Base-by-base conservation (phyloP, 1,140 invertebrate species). In the Drosophila bipectinata region DNA sequence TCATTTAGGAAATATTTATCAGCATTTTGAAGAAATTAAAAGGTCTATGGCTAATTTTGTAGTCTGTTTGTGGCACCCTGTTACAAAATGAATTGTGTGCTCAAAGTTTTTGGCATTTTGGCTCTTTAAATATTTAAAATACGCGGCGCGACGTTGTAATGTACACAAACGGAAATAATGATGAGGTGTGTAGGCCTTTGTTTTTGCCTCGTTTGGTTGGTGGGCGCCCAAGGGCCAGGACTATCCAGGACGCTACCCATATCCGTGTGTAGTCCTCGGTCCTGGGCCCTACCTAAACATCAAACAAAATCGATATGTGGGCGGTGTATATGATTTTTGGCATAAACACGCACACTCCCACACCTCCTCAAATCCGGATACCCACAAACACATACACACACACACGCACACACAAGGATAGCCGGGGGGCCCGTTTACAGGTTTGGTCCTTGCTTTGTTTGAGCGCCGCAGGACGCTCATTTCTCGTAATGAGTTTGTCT, bases 401-500 rank as follows among this genome's bases (percentile, higher is more conserved):
- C 15, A 15, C 41, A 9, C 47, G 48, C 49, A 64, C 34, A 66
- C 62, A 72, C 64, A 66, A 68, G 75, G 41, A 58, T 39, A n/a
- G 55, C 59, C 52, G 45, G 39, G 58, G 59, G 55, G 49, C 39
- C 56, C 61, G 44, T 73, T 62, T 68, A 69, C 55, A 72, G 80
- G 72, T 68, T 57, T 21, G 63, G 73, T 75, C 57, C 73, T 67
- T 87, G 82, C 83, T 85, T 85, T 85, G 82, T 85, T 85, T 85
- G 82, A 87, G 69, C 82, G 82, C 82, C 82, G 82, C 82, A 85
- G 82, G 82, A 85, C 82, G 82, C 82, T 87, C 82, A 85, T 85
- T 85, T 85, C 87, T 82, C 83, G 82, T 85, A 85, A 85, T 85
- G 82, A 85, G 82, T 85, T 85, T 87, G 83, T 73, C 82, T 78